Evolutionary conservation across 1,140 invertebrate species (phyloP), one percentile per base, ranked within the genome.

Genomic region (Paralvinella palmiformis): DNA sequence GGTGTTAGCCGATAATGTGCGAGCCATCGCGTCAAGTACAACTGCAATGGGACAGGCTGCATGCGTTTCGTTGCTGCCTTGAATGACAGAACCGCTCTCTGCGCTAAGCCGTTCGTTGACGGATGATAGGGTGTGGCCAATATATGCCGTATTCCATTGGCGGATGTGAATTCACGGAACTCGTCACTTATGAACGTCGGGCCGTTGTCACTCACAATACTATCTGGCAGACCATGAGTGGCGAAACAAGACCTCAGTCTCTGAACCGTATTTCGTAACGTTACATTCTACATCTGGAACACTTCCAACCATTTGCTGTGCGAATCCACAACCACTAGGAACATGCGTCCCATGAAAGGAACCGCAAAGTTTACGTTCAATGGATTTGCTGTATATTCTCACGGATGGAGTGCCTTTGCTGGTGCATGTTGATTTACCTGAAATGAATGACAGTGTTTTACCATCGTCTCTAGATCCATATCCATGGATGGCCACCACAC

Each of bases 241-340:
- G 73, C 68, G 70, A 83, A 81, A 6, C 20, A 41, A 37, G 20
- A 32, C 58, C 22, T 22, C 41, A 60, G 58, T 45, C 31, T 60
- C n/a, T 60, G 20, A 20, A 60, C 31, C 7, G 58, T 60, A 4
- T 22, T 32, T 37, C 20, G 20, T 20, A 20, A 31, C 24, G 58
- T 60, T 41, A 45, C 35, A 24, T 22, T 41, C 41, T 37, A 17
- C 58, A 60, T 60, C 35, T 37, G 24, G 36, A 41, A 27, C 4
- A 59, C 4, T 62, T 70, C 55, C 1, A 69, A 68, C 10, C 74
- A 84, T 68, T 84, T 84, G 10, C 74, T 77, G 62, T 74, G 75
- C 0, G 81, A 74, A 65, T 85, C 82, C 0, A 84, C 75, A 0
- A 85, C 52, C 0, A 85, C 69, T 0, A 84, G 63, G 37, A 79